Evolutionary conservation across 2,888 invertebrate species (phyloP).

Genomic region (Hyalella azteca): DNA sequence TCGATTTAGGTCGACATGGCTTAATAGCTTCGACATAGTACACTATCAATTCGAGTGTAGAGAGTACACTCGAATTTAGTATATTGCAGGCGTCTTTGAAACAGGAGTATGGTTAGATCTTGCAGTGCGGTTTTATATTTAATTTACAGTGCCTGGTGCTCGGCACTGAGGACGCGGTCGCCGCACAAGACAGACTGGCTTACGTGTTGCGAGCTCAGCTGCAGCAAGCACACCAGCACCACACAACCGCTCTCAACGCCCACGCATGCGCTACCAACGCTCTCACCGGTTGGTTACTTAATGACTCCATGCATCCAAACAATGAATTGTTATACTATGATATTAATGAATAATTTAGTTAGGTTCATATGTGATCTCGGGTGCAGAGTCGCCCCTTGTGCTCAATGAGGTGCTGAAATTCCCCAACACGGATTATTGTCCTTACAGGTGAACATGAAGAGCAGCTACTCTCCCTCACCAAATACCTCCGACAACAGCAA

Average conservation of each 20-base stretch:
- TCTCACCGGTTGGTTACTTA: constrained; percentile 44
- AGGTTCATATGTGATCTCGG: too few species aligned
- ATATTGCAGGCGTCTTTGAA: too few species aligned
- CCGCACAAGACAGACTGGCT: constrained; percentile 41
- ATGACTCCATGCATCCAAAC: neutral
- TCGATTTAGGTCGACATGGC: too few species aligned
- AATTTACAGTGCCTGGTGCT: constrained; percentile 44
- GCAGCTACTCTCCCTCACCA: constrained; percentile 44
- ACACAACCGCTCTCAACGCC: constrained; percentile 44
- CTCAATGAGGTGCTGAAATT: neutral
- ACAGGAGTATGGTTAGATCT: too few species aligned
- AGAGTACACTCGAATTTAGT: too few species aligned
- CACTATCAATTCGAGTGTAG: too few species aligned
- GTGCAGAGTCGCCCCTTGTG: neutral
- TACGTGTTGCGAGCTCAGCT: constrained; percentile 43
- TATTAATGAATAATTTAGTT: too few species aligned
- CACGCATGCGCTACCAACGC: constrained; percentile 46
- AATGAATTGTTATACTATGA: neutral
- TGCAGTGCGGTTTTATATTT: too few species aligned
- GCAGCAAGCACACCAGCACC: constrained; percentile 48
- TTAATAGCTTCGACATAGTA: too few species aligned
- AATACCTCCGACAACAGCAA: constrained; percentile 43
- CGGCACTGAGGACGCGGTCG: constrained; percentile 40
- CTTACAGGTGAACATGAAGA: constrained; percentile 48
- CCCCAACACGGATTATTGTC: neutral